phyloP scores from a whole-genome alignment of 2,797 vertebrate species.

The Pogoniulus pusillus region DNA sequence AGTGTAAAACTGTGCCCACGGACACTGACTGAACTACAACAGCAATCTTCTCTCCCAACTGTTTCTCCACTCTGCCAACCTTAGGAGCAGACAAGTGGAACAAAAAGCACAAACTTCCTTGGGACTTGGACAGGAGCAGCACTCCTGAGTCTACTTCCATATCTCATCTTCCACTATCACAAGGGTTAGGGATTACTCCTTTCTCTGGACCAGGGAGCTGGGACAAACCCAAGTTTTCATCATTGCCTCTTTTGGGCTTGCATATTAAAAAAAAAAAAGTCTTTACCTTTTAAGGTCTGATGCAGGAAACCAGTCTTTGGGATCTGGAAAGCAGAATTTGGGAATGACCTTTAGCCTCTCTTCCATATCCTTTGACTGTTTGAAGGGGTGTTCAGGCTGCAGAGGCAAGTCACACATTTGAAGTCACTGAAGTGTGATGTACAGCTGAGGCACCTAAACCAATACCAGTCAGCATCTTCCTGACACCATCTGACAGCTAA shows the following conservation, averaged over 20 bases:
- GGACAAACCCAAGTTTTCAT: neutral
- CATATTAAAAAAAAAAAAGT: neutral
- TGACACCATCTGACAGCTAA: neutral
- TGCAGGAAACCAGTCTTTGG: slow-evolving; percentile 90
- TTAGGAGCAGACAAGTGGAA: neutral
- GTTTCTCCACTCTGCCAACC: neutral
- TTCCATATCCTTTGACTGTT: slow-evolving; percentile 89
- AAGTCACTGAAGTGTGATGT: neutral
- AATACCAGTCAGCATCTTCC: neutral
- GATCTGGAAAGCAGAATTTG: slow-evolving; percentile 96
- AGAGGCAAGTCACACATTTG: slow-evolving; percentile 29
- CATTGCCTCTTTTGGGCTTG: neutral
- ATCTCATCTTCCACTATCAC: neutral
- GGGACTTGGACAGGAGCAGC: neutral
- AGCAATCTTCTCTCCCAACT: neutral
- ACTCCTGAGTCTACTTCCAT: neutral
- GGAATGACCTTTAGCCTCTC: slow-evolving; percentile 96
- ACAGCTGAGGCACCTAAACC: neutral
- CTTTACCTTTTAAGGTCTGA: slow-evolving; percentile 87
- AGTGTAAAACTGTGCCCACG: neutral
- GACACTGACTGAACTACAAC: neutral
- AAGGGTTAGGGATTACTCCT: neutral
- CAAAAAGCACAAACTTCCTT: neutral
- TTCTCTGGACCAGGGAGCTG: neutral
- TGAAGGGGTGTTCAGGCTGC: slow-evolving; percentile 90